Percentiles rank a stretch among this genome's conserved stretches.
Evolutionary conservation across 1,140 invertebrate species (phyloP).

Genomic region (Nasonia longicornis): DNA sequence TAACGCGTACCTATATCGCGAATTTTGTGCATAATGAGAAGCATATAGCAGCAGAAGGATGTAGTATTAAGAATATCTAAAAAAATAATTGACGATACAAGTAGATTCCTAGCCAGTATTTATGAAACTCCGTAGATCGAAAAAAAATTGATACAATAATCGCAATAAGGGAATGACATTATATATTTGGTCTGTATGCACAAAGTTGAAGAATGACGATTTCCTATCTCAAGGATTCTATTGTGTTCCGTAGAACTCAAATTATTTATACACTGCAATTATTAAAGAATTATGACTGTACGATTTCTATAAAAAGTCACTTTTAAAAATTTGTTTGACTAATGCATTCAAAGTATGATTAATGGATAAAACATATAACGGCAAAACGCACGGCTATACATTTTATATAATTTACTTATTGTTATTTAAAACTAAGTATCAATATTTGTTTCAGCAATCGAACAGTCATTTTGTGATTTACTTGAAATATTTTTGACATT

Average conservation of each 20-base stretch:
- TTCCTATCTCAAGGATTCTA: constrained; percentile 8
- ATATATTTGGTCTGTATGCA: constrained; percentile 27
- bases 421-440: not conserved
- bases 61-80: constrained; percentile 5
- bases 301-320: not conserved
- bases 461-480: constrained; percentile 21
- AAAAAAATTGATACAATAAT: not conserved
- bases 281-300: constrained; percentile 7
- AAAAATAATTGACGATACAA: constrained; percentile 2
- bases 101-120: constrained; percentile 23
- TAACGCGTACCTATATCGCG: not conserved
- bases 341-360: not conserved
- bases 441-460: constrained; percentile 6
- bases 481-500: constrained; percentile 33
- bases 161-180: not conserved
- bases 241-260: not conserved
- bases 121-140: constrained; percentile 11
- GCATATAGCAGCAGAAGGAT: not conserved
- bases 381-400: not conserved
- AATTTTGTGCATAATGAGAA: constrained; percentile 28
- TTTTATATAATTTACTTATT: not conserved
- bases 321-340: not conserved
- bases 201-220: constrained; percentile 23
- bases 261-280: not conserved
- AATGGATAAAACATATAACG: not conserved